Percentiles rank a stretch among this genome's conserved stretches.
phyloP scores from a whole-genome alignment of 2,888 invertebrate genomes.

The Pachymerium ferrugineum region DNA sequence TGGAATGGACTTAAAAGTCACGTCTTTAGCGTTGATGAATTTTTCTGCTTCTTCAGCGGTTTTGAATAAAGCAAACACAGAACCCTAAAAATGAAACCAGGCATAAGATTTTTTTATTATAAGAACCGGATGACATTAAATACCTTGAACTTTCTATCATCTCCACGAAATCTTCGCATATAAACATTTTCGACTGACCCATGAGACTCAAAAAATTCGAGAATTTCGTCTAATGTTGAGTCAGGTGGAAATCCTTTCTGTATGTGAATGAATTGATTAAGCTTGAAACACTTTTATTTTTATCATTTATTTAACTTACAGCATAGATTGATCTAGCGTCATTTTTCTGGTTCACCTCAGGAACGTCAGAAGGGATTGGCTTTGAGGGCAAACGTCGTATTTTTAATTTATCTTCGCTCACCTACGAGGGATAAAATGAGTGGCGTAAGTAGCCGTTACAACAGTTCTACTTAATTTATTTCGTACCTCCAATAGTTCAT shows the following conservation, averaged over 20 bases:
- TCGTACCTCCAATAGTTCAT: neutral
- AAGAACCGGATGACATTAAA: neutral
- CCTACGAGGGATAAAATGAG: constrained; percentile 46
- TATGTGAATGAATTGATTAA: neutral
- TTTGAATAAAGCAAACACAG: constrained; percentile 81
- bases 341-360: constrained; percentile 73
- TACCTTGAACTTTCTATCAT: constrained; percentile 38
- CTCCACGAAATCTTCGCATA: constrained; percentile 36
- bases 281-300: neutral
- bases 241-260: constrained; percentile 47
- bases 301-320: neutral
- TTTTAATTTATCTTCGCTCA: constrained; percentile 64
- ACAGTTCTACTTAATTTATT: too few relatives aligned
- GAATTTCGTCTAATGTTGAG: constrained; percentile 43
- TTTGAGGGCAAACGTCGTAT: constrained; percentile 66
- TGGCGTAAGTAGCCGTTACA: too few relatives aligned
- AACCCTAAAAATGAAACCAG: constrained; percentile 63
- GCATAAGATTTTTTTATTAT: constrained; percentile 34
- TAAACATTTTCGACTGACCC: constrained; percentile 43
- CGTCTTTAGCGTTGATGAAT: constrained; percentile 62
- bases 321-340: constrained; percentile 68
- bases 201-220: constrained; percentile 45
- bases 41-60: constrained; percentile 72
- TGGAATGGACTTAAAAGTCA: constrained; percentile 55
- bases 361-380: constrained; percentile 76